These are phyloP conservation scores for Myocastor coypus DNA, from an alignment of 2,113 vertebrate genomes.

Conservation along the genomic window DNA sequence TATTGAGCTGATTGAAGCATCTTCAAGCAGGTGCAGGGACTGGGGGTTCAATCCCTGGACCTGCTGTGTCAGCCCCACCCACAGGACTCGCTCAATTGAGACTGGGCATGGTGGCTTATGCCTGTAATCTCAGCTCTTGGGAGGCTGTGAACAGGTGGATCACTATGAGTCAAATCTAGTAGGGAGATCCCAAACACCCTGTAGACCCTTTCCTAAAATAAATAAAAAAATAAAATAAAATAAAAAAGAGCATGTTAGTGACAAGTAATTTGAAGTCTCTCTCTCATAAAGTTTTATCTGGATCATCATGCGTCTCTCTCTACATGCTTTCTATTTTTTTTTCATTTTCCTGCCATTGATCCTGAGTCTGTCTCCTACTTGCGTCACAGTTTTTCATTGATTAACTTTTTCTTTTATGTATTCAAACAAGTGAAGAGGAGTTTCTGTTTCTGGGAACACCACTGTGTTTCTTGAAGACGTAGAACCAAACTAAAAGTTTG, in stretches of 20 bases:
- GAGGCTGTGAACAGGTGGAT: too few species aligned
- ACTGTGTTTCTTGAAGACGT: background rate
- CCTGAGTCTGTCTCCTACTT: background rate
- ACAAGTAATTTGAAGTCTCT: too few species aligned
- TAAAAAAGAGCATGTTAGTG: background rate
- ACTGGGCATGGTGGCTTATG: too few species aligned
- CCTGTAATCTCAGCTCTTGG: too few species aligned
- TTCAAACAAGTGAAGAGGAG: background rate
- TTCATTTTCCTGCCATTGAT: background rate
- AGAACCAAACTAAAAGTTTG: background rate
- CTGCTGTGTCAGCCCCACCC: too few species aligned
- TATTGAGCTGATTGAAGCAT: background rate
- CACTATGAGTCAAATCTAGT: too few species aligned
- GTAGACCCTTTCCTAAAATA: too few species aligned
- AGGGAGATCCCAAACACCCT: too few species aligned
- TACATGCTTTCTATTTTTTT: background rate
- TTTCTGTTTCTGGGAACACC: background rate
- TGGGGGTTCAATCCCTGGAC: too few species aligned
- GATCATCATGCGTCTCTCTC: background rate
- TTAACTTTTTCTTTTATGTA: background rate
- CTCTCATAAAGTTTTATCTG: background rate
- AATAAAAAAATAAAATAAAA: too few species aligned
- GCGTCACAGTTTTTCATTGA: background rate
- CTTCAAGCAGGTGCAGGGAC: too few species aligned
- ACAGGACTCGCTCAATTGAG: too few species aligned